Evolutionary conservation across 1,140 invertebrate species (phyloP).

Genomic region (Danaus melanippus): DNA sequence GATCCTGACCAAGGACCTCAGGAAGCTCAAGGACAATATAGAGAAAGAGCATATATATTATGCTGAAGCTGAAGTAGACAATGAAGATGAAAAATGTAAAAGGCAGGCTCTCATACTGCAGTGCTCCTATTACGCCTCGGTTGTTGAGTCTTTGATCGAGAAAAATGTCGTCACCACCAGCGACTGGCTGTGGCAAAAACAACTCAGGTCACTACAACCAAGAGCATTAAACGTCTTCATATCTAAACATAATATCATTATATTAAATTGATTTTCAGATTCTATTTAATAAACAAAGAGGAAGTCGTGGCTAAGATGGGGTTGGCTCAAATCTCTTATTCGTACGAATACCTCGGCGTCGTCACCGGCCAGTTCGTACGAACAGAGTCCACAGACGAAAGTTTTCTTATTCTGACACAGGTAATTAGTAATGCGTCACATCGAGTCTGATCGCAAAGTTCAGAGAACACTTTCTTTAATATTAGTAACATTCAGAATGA

Average conservation of each 20-base stretch:
- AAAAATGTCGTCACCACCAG: slow-evolving; percentile 75
- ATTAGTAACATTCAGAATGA: too few relatives aligned
- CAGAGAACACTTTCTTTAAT: too few relatives aligned
- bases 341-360: slow-evolving; percentile 96
- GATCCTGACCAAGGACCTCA: slow-evolving; percentile 78
- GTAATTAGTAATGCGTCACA: slow-evolving; percentile 42
- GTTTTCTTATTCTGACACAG: slow-evolving; percentile 95
- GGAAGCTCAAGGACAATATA: slow-evolving; percentile 52
- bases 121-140: slow-evolving; percentile 90
- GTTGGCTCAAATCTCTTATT: slow-evolving; percentile 94
- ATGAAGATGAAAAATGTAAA: slow-evolving; percentile 76
- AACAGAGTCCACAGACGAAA: slow-evolving; percentile 95
- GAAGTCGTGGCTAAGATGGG: slow-evolving; percentile 82
- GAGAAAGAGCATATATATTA: slow-evolving; percentile 59
- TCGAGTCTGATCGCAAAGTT: too few relatives aligned
- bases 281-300: slow-evolving; percentile 72
- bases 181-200: slow-evolving; percentile 96
- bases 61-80: slow-evolving; percentile 46
- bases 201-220: slow-evolving; percentile 81
- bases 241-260: neutral
- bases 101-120: slow-evolving; percentile 89
- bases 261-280: slow-evolving; percentile 50
- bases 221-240: neutral
- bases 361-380: slow-evolving; percentile 92
- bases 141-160: slow-evolving; percentile 85